Percentiles rank a stretch among this genome's conserved stretches.
Evolutionary conservation across 92 coral and sea anemone genomes (phyloP).

Genomic region (Phenganax stokvisi): DNA sequence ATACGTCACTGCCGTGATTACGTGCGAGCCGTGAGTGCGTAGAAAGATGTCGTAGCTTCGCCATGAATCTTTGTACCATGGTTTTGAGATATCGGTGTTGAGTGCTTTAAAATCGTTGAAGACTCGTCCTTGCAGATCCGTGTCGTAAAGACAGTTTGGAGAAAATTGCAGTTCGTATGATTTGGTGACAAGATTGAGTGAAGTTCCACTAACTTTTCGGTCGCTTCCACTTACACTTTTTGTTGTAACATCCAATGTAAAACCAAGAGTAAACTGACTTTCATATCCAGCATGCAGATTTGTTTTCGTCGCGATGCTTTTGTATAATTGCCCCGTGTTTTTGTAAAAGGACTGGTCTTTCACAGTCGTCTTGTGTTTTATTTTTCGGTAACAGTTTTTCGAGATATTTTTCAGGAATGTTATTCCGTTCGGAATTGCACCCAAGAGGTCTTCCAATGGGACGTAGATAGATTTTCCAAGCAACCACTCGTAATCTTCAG

Average conservation of each 20-base stretch:
- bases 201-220: constrained; percentile 38
- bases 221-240: constrained; percentile 1
- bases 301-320: constrained; percentile 33
- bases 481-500: neutral
- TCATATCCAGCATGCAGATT: constrained; percentile 17
- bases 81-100: constrained; percentile 13
- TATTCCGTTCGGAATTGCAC: constrained; percentile 32
- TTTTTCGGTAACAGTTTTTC: constrained; percentile 7
- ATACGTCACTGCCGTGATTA: constrained; percentile 43
- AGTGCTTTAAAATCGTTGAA: constrained; percentile 22
- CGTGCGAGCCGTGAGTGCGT: constrained; percentile 50
- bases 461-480: constrained; percentile 4
- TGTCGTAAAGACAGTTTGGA: constrained; percentile 38
- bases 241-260: constrained; percentile 12
- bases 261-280: constrained; percentile 33
- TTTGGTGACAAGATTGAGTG: constrained; percentile 28
- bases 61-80: constrained; percentile 45
- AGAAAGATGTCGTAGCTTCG: constrained; percentile 33
- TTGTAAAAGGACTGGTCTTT: constrained; percentile 32
- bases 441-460: constrained; percentile 26
- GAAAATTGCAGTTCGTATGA: constrained; percentile 13
- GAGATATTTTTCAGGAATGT: constrained; percentile 13
- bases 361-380: neutral
- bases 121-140: constrained; percentile 1
- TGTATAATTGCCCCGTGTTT: constrained; percentile 38